Conservation (phyloP, 2,888 invertebrate species). For the Sminthurinus aureus region DNA sequence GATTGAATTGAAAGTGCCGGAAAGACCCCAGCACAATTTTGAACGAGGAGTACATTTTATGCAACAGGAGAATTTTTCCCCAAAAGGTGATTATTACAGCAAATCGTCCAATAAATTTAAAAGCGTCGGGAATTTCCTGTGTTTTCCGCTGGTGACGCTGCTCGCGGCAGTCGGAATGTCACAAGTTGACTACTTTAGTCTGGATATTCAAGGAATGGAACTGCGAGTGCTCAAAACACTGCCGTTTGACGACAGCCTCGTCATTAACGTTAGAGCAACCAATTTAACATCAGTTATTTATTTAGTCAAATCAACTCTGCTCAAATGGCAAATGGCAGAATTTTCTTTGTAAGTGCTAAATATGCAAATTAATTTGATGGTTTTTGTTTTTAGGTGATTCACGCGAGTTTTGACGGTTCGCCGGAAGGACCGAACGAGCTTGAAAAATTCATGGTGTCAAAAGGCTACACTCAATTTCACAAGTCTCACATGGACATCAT, state of each 20-base stretch:
- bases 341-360: too few species aligned
- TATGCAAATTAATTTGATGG: neutral
- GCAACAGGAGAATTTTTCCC: neutral
- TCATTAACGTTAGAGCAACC: constrained; percentile 32
- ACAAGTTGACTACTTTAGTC: constrained; percentile 23
- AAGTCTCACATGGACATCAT: too few species aligned
- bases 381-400: neutral
- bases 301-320: too few species aligned
- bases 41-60: neutral
- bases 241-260: constrained; percentile 9
- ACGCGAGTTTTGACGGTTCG: neutral
- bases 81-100: neutral
- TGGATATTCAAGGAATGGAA: constrained; percentile 37
- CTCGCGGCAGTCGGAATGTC: constrained; percentile 12
- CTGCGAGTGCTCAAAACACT: constrained; percentile 27
- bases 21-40: neutral
- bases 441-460: neutral
- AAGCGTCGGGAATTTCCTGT: constrained; percentile 6
- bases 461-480: neutral
- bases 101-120: neutral
- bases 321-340: too few species aligned
- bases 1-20: neutral
- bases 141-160: constrained; percentile 15
- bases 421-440: neutral
- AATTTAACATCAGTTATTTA: too few species aligned